phyloP scores from a whole-genome alignment of 2,113 vertebrate species.

The Madoqua kirkii region DNA sequence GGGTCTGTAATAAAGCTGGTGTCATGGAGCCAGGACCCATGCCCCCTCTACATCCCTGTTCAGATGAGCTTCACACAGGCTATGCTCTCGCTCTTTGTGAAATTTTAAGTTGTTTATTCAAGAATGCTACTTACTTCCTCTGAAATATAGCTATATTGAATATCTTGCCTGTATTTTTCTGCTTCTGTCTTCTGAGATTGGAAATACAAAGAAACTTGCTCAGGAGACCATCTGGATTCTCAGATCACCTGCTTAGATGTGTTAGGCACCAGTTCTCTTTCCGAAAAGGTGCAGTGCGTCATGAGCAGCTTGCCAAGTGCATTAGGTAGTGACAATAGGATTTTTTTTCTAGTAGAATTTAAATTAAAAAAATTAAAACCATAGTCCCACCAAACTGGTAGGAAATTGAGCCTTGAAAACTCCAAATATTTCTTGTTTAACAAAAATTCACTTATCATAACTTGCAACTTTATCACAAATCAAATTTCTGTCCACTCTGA shows the following conservation, averaged over 20 bases:
- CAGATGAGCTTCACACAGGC: neutral
- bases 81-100: neutral
- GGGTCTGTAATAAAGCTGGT: neutral
- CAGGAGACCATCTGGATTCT: neutral
- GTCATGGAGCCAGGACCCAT: neutral
- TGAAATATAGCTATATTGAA: neutral
- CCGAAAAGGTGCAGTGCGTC: neutral
- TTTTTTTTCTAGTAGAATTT: neutral
- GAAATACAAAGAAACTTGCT: constrained; percentile 18
- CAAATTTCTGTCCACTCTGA: neutral
- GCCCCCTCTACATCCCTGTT: neutral
- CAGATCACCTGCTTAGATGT: constrained; percentile 26
- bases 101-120: neutral
- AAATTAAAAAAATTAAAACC: neutral
- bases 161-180: neutral
- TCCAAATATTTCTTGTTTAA: neutral
- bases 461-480: neutral
- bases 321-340: neutral
- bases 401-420: neutral
- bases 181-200: neutral
- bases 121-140: neutral
- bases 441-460: neutral
- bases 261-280: neutral
- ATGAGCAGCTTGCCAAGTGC: neutral
- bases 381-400: neutral